phyloP scores from a whole-genome alignment of 2,113 vertebrate genomes.

The Lepus europaeus region DNA sequence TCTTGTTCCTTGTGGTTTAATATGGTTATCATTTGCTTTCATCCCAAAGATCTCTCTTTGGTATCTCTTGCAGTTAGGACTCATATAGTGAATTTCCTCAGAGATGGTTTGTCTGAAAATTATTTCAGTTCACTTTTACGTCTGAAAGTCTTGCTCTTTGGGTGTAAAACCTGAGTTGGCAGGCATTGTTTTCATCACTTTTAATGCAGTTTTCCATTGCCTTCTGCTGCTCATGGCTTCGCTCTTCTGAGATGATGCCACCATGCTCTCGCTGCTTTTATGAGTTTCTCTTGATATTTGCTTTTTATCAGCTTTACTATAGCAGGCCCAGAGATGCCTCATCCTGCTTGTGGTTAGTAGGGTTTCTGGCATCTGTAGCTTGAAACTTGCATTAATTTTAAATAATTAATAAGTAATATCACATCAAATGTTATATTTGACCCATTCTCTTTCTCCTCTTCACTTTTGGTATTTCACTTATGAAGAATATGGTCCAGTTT shows the following conservation, averaged over 20 bases:
- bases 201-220: not conserved
- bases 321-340: not conserved
- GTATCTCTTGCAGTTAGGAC: not conserved
- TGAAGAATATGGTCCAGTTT: slow-evolving; percentile 86
- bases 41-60: not conserved
- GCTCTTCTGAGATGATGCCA: not conserved
- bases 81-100: not conserved
- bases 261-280: not conserved
- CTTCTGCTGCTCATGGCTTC: not conserved
- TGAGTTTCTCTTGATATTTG: not conserved
- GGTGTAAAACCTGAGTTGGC: not conserved
- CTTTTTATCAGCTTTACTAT: slow-evolving; percentile 34
- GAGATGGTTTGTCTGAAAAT: slow-evolving; percentile 12
- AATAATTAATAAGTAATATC: not conserved
- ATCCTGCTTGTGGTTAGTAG: not conserved
- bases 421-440: not conserved
- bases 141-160: not conserved
- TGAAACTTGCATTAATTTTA: not conserved
- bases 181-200: not conserved
- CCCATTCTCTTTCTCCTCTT: not conserved
- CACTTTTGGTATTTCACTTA: no score
- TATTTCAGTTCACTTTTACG: not conserved
- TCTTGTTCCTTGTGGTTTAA: not conserved
- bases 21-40: not conserved
- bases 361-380: not conserved